These are phyloP conservation scores for Ceyx melanurus DNA, from an alignment of 2,113 vertebrate genomes.

Conservation along the genomic window DNA sequence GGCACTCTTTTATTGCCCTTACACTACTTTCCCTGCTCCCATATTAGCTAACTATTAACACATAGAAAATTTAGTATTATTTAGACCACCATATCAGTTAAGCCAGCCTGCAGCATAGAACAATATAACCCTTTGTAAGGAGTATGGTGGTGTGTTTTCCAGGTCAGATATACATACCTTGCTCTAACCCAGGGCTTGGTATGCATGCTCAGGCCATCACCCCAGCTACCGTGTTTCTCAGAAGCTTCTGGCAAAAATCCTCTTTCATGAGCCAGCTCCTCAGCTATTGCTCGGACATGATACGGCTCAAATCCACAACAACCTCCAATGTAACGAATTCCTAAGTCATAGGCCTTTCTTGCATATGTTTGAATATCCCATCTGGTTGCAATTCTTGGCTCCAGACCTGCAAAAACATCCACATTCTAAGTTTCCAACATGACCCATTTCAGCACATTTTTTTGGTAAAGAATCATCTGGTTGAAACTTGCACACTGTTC, in stretches of 20 bases:
- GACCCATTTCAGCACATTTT: not conserved
- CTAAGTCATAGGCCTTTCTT: slow-evolving; percentile 87
- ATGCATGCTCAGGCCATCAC: slow-evolving; percentile 87
- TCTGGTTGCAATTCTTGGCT: slow-evolving; percentile 89
- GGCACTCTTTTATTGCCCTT: not conserved
- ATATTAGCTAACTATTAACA: not conserved
- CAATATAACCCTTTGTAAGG: not conserved
- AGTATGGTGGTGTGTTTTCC: not conserved
- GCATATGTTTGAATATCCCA: slow-evolving; percentile 97
- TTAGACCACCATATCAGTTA: not conserved
- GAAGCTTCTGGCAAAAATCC: slow-evolving; percentile 87
- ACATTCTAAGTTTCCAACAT: not conserved
- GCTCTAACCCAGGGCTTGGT: slow-evolving; percentile 98
- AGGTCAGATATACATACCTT: slow-evolving; percentile 76
- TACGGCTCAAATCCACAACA: slow-evolving; percentile 97
- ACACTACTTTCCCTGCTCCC: not conserved
- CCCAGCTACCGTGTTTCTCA: slow-evolving; percentile 94
- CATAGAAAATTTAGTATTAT: not conserved
- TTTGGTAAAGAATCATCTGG: not conserved
- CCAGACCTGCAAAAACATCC: slow-evolving; percentile 78
- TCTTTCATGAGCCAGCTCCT: slow-evolving; percentile 88
- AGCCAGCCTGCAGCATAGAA: not conserved
- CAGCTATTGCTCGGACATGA: slow-evolving; percentile 89
- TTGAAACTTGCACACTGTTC: not conserved
- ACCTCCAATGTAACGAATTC: slow-evolving; percentile 90